A percentile compares a stretch with the other conserved stretches of the same genome.
Conservation (phyloP, 2,888 invertebrate species). For the Minunthozetes semirufus region DNA sequence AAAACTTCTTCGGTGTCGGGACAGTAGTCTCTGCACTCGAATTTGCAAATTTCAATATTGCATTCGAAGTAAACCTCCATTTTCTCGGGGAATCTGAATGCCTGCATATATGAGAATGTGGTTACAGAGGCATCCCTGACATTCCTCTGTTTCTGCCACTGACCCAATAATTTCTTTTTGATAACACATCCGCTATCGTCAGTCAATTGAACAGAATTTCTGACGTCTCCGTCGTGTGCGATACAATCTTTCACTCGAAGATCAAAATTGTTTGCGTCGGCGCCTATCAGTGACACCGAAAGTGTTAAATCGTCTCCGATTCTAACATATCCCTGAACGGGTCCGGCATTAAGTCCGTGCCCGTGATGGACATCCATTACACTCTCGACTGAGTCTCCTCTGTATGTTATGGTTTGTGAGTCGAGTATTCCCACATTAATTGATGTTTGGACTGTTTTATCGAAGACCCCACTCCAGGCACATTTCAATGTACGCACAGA, state of each 20-base stretch:
- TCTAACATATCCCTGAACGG: conserved; percentile 68
- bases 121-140: conserved; percentile 66
- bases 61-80: conserved; percentile 75
- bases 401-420: conserved; percentile 72
- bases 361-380: conserved; percentile 65
- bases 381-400: conserved; percentile 74
- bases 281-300: conserved; percentile 70
- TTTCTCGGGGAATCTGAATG: conserved; percentile 68
- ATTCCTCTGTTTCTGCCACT: conserved; percentile 71
- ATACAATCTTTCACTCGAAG: conserved; percentile 67
- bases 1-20: conserved; percentile 21
- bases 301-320: conserved; percentile 75
- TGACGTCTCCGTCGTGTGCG: conserved; percentile 63
- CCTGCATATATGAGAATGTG: conserved; percentile 68
- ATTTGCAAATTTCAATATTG: conserved; percentile 72
- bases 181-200: conserved; percentile 69
- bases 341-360: conserved; percentile 62
- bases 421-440: conserved; percentile 71
- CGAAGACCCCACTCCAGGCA: conserved; percentile 71
- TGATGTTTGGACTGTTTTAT: conserved; percentile 65
- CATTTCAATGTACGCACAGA: conserved; percentile 68
- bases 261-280: conserved; percentile 63
- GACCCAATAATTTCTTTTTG: conserved; percentile 70
- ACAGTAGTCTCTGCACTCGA: conserved; percentile 59
- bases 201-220: conserved; percentile 62